These are phyloP conservation scores for Anoplopoma fimbria DNA, from an alignment of 2,113 vertebrate genomes.

Conservation along the genomic window DNA sequence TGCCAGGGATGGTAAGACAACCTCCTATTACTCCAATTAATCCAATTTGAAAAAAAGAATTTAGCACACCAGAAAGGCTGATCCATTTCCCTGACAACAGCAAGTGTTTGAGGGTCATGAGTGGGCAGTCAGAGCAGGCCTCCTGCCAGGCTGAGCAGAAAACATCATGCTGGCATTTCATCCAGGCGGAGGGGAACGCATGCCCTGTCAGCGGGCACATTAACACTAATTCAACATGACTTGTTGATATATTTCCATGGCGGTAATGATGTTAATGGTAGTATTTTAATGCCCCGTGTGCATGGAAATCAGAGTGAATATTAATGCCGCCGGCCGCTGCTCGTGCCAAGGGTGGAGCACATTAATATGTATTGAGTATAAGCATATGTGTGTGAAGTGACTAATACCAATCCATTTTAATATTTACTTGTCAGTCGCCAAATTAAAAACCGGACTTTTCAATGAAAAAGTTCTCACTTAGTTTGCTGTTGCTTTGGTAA, in stretches of 20 bases:
- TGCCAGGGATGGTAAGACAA: conserved; percentile 71
- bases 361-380: conserved; percentile 58
- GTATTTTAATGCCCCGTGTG: conserved; percentile 63
- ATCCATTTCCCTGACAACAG: conserved; percentile 74
- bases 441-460: conserved; percentile 35
- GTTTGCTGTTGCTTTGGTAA: conserved; percentile 14
- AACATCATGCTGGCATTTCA: conserved; percentile 74
- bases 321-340: conserved; percentile 47
- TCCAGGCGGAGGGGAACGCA: conserved; percentile 39
- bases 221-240: conserved; percentile 73
- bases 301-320: conserved; percentile 69
- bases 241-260: conserved; percentile 73
- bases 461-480: conserved; percentile 30
- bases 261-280: conserved; percentile 72
- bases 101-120: conserved; percentile 72
- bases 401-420: conserved; percentile 29
- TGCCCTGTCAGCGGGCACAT: conserved; percentile 56
- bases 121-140: conserved; percentile 63
- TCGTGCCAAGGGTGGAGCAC: conserved; percentile 47
- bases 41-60: conserved; percentile 58
- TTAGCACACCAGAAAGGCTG: conserved; percentile 50
- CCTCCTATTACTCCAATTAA: conserved; percentile 79
- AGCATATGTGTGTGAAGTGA: conserved; percentile 27
- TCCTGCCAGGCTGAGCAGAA: conserved; percentile 69
- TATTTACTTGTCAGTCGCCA: conserved; percentile 32